These are phyloP conservation scores for Crypturellus tataupa DNA, from an alignment of 2,797 vertebrate species.

Conservation along the genomic window DNA sequence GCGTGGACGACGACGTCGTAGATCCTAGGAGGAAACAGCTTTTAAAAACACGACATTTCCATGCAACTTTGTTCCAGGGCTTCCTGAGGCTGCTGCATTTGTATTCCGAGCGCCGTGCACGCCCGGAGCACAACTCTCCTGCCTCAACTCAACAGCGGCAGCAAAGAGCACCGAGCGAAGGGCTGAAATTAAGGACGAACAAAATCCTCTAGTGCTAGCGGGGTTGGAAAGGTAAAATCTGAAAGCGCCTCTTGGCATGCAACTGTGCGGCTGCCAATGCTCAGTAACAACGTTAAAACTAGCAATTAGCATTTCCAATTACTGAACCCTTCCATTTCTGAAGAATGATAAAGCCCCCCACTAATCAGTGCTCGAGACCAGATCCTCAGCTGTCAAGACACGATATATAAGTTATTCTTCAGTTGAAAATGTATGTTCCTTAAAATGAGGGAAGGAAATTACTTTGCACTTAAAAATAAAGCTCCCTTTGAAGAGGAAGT, in stretches of 20 bases:
- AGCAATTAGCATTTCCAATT: constrained; percentile 18
- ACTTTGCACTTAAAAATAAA: not conserved
- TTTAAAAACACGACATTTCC: not conserved
- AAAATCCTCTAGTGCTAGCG: not conserved
- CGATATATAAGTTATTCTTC: not conserved
- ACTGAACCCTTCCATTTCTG: constrained; percentile 9
- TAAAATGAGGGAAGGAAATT: rapidly evolving
- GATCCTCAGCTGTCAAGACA: constrained; percentile 7
- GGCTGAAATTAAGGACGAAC: not conserved
- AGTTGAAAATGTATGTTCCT: not conserved
- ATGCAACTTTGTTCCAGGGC: not conserved
- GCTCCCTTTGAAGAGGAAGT: not conserved
- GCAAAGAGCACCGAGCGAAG: not conserved
- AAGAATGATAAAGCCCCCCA: not conserved
- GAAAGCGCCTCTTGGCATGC: not conserved
- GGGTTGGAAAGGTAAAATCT: constrained; percentile 10
- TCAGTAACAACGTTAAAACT: constrained; percentile 30
- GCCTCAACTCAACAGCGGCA: not conserved
- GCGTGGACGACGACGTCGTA: constrained; percentile 96
- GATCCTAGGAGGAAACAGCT: constrained; percentile 85
- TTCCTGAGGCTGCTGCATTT: not conserved
- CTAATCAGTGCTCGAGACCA: not conserved
- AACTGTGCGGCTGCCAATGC: not conserved
- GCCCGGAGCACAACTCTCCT: not conserved
- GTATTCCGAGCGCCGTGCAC: not conserved